Evolutionary conservation across 2,888 invertebrate species (phyloP).

Genomic region (Rhagonycha lutea): DNA sequence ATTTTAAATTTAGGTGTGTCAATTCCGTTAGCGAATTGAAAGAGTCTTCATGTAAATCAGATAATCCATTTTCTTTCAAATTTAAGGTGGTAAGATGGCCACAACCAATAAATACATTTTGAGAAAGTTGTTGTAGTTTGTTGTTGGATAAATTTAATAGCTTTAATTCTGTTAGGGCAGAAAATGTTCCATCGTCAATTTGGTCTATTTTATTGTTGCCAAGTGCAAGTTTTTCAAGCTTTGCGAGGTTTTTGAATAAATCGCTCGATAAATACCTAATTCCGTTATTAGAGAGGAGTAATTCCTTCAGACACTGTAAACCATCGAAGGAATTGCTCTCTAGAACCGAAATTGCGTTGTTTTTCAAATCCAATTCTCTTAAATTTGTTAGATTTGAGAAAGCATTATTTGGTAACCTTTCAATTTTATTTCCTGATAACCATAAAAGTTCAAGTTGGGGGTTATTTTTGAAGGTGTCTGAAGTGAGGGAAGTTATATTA

Average conservation of each 20-base stretch:
- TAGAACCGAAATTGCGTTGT: conserved; percentile 1
- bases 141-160: background rate
- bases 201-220: background rate
- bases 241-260: conserved; percentile 5
- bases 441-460: conserved; percentile 2
- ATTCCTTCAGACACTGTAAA: background rate
- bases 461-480: conserved; percentile 8
- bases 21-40: background rate
- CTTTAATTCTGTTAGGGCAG: background rate
- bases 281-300: background rate
- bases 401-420: background rate
- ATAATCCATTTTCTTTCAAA: background rate
- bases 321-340: background rate
- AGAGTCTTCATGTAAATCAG: background rate
- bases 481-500: background rate
- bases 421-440: conserved; percentile 14
- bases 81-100: background rate
- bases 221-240: background rate
- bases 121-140: background rate
- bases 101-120: background rate
- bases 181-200: background rate
- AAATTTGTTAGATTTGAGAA: conserved; percentile 5
- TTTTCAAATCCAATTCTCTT: conserved; percentile 2
- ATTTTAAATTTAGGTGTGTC: background rate
- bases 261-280: background rate